Conservation (phyloP, 2,797 vertebrate genomes). For the Thripadectes ignobilis region DNA sequence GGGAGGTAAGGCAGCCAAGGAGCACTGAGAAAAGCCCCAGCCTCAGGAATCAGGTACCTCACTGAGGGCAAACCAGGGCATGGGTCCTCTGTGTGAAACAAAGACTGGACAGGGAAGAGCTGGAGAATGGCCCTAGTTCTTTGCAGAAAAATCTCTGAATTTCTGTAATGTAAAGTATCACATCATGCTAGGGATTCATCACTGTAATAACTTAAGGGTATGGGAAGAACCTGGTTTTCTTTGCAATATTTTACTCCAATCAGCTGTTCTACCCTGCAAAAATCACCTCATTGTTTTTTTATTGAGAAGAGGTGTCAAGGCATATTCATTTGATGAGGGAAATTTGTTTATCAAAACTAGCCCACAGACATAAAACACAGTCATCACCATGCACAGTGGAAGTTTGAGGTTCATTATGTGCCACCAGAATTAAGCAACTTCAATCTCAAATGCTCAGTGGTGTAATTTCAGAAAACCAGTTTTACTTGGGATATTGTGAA, state of each 20-base stretch:
- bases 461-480: not conserved
- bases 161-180: not conserved
- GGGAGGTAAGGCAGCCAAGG: not conserved
- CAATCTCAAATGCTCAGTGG: not conserved
- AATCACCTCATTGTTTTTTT: not conserved
- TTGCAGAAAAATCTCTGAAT: not conserved
- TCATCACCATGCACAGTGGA: not conserved
- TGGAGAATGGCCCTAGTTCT: not conserved
- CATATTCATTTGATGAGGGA: not conserved
- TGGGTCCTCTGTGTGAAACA: accelerated
- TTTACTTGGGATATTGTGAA: not conserved
- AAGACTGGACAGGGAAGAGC: not conserved
- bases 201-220: not conserved
- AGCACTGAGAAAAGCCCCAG: accelerated
- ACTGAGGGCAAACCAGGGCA: accelerated
- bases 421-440: not conserved
- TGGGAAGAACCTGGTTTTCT: not conserved
- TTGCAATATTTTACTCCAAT: not conserved
- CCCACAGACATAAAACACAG: not conserved
- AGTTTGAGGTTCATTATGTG: not conserved
- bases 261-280: not conserved
- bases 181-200: not conserved
- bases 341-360: not conserved
- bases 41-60: accelerated
- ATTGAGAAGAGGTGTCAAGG: not conserved